Conservation (phyloP, 2,888 invertebrate species). For the Dermolepida albohirtum region DNA sequence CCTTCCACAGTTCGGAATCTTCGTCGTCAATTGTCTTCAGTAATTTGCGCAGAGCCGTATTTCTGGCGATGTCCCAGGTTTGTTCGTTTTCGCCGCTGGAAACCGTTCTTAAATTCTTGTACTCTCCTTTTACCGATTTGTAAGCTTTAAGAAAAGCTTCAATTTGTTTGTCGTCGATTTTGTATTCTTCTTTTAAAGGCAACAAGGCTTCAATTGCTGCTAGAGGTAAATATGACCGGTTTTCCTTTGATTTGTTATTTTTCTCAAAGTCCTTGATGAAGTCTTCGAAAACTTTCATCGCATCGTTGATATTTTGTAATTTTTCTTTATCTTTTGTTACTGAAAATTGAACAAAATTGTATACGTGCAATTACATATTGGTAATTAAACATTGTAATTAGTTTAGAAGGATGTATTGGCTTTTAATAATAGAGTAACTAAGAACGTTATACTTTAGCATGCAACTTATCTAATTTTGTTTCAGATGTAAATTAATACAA, state of each 20-base stretch:
- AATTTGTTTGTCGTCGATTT: slow-evolving; percentile 65
- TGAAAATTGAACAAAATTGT: slow-evolving; percentile 54
- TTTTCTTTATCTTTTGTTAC: slow-evolving; percentile 83
- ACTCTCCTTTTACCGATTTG: slow-evolving; percentile 73
- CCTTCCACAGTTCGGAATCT: slow-evolving; percentile 72
- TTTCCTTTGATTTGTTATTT: slow-evolving; percentile 74
- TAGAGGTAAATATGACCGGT: slow-evolving; percentile 76
- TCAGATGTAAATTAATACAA: too few relatives aligned
- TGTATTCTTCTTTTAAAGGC: slow-evolving; percentile 68
- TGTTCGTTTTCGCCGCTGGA: slow-evolving; percentile 67
- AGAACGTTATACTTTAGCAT: too few relatives aligned
- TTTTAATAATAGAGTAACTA: too few relatives aligned
- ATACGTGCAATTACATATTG: too few relatives aligned
- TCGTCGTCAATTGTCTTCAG: slow-evolving; percentile 71
- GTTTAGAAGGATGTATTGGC: too few relatives aligned
- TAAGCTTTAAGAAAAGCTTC: slow-evolving; percentile 75
- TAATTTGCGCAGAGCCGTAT: slow-evolving; percentile 71
- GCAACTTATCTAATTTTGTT: too few relatives aligned
- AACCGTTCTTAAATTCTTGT: slow-evolving; percentile 79
- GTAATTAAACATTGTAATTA: too few relatives aligned
- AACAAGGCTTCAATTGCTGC: slow-evolving; percentile 70
- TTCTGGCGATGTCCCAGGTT: slow-evolving; percentile 83
- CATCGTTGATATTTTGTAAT: slow-evolving; percentile 79
- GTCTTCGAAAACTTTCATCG: slow-evolving; percentile 76
- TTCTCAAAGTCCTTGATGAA: slow-evolving; percentile 81